Evolutionary conservation across 1,140 invertebrate genomes (phyloP).

Genomic region (Drosophila baimaii): DNA sequence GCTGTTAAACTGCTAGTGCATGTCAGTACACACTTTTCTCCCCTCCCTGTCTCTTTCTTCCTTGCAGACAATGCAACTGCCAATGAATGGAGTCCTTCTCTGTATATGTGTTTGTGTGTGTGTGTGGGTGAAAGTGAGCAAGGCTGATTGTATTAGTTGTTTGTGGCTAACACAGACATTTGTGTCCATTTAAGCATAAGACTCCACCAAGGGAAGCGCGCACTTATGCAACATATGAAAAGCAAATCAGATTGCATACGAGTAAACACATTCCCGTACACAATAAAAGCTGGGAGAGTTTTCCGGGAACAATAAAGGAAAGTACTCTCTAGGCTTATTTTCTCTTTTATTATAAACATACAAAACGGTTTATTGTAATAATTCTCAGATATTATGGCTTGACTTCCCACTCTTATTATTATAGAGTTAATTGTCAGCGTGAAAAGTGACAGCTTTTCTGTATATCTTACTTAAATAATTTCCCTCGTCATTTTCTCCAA

Average conservation of each 20-base stretch:
- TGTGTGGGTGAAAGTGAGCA: conserved; percentile 13
- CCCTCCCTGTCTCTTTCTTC: not conserved
- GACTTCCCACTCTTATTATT: not conserved
- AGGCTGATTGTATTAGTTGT: conserved; percentile 64
- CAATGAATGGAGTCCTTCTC: conserved; percentile 19
- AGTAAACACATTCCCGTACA: not conserved
- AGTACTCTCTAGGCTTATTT: not conserved
- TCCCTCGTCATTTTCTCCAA: not conserved
- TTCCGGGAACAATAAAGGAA: not conserved
- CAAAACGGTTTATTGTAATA: not conserved
- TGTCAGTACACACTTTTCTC: conserved; percentile 12
- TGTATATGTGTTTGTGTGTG: not conserved
- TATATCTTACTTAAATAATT: not conserved
- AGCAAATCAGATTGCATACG: conserved; percentile 40
- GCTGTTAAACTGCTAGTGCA: conserved; percentile 66
- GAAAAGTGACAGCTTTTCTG: not conserved
- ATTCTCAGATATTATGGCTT: not conserved
- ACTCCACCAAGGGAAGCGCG: conserved; percentile 16
- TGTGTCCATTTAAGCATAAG: conserved; percentile 55
- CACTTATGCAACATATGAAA: conserved; percentile 35
- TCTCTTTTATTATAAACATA: not conserved
- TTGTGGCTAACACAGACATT: conserved; percentile 66
- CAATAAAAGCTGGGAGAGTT: not conserved
- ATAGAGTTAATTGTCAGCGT: no score
- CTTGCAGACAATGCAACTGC: conserved; percentile 57